Evolutionary conservation across 2,113 vertebrate species (phyloP).

Genomic region (Leucosticte australis): DNA sequence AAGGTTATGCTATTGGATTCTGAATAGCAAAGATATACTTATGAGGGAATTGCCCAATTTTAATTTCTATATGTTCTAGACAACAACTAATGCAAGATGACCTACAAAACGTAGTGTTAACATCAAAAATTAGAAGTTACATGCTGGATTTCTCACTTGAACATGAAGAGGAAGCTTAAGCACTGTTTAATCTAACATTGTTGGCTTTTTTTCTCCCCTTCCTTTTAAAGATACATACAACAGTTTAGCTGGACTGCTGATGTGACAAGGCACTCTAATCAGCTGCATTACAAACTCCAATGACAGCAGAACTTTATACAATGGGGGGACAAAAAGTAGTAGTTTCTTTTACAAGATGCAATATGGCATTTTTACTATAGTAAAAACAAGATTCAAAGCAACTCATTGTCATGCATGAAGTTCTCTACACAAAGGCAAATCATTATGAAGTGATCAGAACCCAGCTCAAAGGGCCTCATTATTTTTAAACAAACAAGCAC

Average conservation of each 20-base stretch:
- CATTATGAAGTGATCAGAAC: not conserved
- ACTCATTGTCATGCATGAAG: not conserved
- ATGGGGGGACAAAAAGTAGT: not conserved
- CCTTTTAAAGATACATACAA: not conserved
- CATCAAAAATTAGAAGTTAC: not conserved
- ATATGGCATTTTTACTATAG: not conserved
- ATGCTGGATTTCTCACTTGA: not conserved
- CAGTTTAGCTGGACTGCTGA: not conserved
- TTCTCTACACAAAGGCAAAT: conserved; percentile 12
- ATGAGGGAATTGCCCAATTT: not conserved
- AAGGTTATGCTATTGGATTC: not conserved
- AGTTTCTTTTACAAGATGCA: not conserved
- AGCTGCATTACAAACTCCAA: not conserved
- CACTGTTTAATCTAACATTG: not conserved
- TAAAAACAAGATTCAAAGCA: conserved; percentile 1
- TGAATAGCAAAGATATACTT: not conserved
- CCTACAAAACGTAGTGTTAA: not conserved
- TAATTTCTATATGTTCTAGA: not conserved
- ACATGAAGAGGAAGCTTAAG: not conserved
- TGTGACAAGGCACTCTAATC: not conserved
- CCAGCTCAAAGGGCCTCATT: conserved; percentile 7
- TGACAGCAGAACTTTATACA: not conserved
- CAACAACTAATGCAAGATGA: not conserved
- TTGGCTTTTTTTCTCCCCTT: not conserved
- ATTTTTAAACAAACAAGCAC: conserved; percentile 22